Evolutionary conservation across 2,888 invertebrate species (phyloP).

Genomic region (Eulithis prunata): DNA sequence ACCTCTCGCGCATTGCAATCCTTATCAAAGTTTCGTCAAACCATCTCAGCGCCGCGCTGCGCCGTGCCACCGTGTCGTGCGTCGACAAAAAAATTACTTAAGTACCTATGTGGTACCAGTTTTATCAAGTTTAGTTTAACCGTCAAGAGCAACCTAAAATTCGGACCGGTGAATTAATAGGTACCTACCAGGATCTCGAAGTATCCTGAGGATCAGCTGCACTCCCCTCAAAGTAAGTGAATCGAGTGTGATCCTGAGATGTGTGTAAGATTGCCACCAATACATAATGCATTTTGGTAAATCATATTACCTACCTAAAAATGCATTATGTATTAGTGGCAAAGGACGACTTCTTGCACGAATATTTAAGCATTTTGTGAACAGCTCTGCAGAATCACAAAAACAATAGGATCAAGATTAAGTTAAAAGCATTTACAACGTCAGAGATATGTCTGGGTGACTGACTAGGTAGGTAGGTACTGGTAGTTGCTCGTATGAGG

Average conservation of each 20-base stretch:
- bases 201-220: conserved; percentile 46
- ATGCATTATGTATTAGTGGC: conserved; percentile 60
- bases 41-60: not conserved
- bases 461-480: not conserved
- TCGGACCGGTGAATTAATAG: not conserved
- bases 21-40: conserved; percentile 47
- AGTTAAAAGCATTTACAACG: not conserved
- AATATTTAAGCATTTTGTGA: conserved; percentile 44
- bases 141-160: not conserved
- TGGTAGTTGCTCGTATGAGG: not conserved
- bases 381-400: conserved; percentile 15
- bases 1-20: conserved; percentile 46
- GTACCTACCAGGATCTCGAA: conserved; percentile 2
- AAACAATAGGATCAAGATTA: conserved; percentile 29
- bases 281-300: too few relatives aligned
- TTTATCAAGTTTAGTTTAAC: not conserved
- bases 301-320: conserved; percentile 34
- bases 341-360: conserved; percentile 52
- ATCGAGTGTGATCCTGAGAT: conserved; percentile 47
- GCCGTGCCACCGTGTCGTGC: not conserved
- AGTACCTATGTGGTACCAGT: conserved; percentile 2
- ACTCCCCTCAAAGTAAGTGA: conserved; percentile 72
- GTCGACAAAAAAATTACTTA: conserved; percentile 20
- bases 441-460: too few relatives aligned
- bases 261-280: conserved; percentile 42